Conservation (phyloP, 2,888 invertebrate genomes). For the Litoditis marina region DNA sequence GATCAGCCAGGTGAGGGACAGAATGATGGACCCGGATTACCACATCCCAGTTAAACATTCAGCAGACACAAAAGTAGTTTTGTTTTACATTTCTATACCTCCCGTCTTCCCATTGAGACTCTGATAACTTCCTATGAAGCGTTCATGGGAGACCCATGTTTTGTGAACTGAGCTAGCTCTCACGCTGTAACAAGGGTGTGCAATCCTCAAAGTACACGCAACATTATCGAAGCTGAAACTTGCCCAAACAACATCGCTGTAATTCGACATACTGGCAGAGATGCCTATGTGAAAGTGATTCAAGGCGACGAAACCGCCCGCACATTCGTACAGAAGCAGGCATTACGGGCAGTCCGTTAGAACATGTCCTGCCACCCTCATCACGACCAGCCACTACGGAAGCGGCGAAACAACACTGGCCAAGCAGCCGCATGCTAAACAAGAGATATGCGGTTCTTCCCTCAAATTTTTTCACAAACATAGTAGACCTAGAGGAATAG, state of each 20-base stretch:
- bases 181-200: no score
- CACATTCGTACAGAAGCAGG: conserved; percentile 88
- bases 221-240: not conserved
- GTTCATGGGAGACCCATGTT: no score
- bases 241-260: conserved; percentile 67
- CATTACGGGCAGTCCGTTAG: conserved; percentile 87
- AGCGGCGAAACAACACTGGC: conserved; percentile 28
- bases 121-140: no score
- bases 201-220: no score
- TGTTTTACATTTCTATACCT: no score
- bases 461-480: not conserved
- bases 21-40: no score
- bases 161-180: no score
- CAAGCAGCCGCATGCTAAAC: conserved; percentile 6
- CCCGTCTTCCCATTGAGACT: no score
- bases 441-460: not conserved
- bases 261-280: conserved; percentile 87
- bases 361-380: conserved; percentile 26
- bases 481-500: not conserved
- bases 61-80: no score
- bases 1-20: no score
- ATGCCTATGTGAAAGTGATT: conserved; percentile 66
- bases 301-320: conserved; percentile 30
- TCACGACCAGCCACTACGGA: conserved; percentile 36
- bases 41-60: no score